Evolutionary conservation across 2,888 invertebrate species (phyloP).

Genomic region (Monoplex corrugatus): DNA sequence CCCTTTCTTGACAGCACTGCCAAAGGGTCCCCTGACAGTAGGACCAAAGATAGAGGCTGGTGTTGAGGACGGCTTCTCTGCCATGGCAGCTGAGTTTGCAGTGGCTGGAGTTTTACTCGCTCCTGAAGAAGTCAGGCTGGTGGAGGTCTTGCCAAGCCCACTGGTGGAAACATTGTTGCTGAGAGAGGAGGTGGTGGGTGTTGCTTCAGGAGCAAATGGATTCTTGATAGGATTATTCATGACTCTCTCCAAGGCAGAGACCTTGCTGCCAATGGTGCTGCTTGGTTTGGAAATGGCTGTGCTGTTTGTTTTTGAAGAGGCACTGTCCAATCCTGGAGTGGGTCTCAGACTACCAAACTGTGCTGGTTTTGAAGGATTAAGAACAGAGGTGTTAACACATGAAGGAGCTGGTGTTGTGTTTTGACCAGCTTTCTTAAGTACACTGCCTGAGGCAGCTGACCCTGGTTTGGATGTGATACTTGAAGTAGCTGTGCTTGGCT

Average conservation of each 20-base stretch:
- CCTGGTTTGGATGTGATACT: constrained; percentile 31
- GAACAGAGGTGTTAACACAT: not conserved
- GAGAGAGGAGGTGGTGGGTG: constrained; percentile 14
- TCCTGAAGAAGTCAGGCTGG: not conserved
- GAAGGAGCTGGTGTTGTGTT: not conserved
- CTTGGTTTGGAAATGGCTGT: constrained; percentile 39
- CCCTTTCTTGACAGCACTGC: not conserved
- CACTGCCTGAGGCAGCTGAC: not conserved
- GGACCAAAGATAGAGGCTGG: not conserved
- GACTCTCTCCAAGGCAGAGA: constrained; percentile 27
- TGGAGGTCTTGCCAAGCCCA: not conserved
- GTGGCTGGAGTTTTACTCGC: not conserved
- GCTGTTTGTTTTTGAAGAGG: constrained; percentile 40
- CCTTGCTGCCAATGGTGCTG: not conserved
- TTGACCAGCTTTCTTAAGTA: not conserved
- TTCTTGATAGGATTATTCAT: constrained; percentile 25
- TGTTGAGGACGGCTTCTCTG: not conserved
- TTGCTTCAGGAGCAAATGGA: not conserved
- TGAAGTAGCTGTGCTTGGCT: not conserved
- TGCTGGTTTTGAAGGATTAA: not conserved
- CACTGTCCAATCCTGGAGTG: constrained; percentile 11
- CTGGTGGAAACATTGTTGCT: not conserved
- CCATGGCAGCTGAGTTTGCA: not conserved
- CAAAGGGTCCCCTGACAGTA: constrained; percentile 24
- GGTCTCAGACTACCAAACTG: not conserved